These are phyloP conservation scores for Trogon surrucura DNA, from an alignment of 2,113 vertebrate genomes.

Conservation along the genomic window DNA sequence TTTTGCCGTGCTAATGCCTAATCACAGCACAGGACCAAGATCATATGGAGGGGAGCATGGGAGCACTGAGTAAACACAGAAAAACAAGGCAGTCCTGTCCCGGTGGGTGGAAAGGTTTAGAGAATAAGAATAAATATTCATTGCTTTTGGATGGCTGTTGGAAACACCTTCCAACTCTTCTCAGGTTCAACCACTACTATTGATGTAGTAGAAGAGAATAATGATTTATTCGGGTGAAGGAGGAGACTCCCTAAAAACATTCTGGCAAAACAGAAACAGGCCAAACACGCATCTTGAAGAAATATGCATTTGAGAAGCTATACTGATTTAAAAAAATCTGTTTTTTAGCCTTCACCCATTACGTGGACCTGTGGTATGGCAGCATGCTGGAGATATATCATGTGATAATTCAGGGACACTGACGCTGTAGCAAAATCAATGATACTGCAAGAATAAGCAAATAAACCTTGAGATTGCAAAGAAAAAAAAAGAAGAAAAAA, in stretches of 20 bases:
- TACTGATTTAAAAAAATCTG: neutral
- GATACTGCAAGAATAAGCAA: neutral
- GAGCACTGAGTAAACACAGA: constrained; percentile 12
- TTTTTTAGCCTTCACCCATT: neutral
- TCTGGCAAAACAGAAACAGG: constrained; percentile 21
- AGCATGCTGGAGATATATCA: neutral
- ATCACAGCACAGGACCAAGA: neutral
- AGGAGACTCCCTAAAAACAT: neutral
- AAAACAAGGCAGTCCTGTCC: neutral
- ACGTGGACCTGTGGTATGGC: neutral
- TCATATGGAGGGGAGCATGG: neutral
- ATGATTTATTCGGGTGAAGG: neutral
- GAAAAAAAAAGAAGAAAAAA: neutral
- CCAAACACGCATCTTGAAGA: constrained; percentile 40
- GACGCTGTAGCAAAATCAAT: neutral
- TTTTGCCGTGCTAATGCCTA: neutral
- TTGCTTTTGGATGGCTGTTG: neutral
- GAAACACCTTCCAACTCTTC: constrained; percentile 31
- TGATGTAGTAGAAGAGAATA: constrained; percentile 14
- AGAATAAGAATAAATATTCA: neutral
- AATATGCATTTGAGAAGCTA: neutral
- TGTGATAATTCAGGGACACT: constrained; percentile 28
- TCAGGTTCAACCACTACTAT: neutral
- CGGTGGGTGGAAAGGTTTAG: neutral
- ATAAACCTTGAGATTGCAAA: constrained; percentile 53